Evolutionary conservation across 2,113 vertebrate species (phyloP).

Genomic region (Epinephelus cyanopodus): DNA sequence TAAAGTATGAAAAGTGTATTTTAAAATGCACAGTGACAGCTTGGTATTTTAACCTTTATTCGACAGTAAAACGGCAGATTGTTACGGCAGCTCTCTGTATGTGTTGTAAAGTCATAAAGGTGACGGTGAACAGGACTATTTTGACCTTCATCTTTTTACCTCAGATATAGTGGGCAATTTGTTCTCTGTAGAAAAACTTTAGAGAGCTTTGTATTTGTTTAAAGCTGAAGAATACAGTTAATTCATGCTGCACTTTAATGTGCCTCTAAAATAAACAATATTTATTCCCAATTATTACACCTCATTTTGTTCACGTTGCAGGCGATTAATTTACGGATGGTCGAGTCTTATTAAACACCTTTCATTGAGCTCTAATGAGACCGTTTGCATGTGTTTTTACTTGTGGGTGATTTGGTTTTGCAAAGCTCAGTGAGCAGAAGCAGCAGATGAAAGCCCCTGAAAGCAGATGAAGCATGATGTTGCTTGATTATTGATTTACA

Average conservation of each 20-base stretch:
- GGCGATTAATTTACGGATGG: not conserved
- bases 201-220: too few relatives aligned
- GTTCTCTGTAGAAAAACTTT: too few relatives aligned
- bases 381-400: not conserved
- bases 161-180: too few relatives aligned
- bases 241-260: not conserved
- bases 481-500: constrained; percentile 65
- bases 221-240: too few relatives aligned
- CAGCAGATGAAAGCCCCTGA: constrained; percentile 31
- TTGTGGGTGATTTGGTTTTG: not conserved
- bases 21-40: too few relatives aligned
- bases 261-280: not conserved
- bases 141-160: too few relatives aligned
- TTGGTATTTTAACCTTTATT: too few relatives aligned
- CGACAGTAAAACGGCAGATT: too few relatives aligned
- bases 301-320: not conserved
- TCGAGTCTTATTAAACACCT: not conserved
- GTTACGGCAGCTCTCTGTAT: too few relatives aligned
- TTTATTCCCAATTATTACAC: not conserved
- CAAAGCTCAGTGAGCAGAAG: not conserved
- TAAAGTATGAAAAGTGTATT: too few relatives aligned
- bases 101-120: too few relatives aligned
- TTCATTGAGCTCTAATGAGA: not conserved
- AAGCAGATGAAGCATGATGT: constrained; percentile 47
- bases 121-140: too few relatives aligned